Percentiles rank a stretch among this genome's conserved stretches.
phyloP scores from a whole-genome alignment of 2,888 invertebrate species.

The Lasius fuliginosus region DNA sequence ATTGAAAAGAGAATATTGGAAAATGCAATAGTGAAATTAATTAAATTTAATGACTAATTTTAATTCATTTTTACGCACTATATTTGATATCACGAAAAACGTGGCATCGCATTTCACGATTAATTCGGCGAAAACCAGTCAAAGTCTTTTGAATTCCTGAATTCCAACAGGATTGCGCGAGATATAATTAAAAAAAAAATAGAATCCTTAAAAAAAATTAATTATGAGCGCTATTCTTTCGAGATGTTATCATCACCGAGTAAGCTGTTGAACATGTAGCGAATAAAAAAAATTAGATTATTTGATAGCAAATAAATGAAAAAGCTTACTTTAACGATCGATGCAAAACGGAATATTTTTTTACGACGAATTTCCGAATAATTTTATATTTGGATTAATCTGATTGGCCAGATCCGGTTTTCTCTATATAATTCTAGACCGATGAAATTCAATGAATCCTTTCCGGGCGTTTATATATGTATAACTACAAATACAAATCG shows the following conservation, averaged over 20 bases:
- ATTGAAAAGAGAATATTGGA: not conserved
- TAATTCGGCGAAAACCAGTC: not conserved
- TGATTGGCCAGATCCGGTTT: not conserved
- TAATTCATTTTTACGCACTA: constrained; percentile 3
- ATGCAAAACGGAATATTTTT: not conserved
- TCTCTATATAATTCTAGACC: not conserved
- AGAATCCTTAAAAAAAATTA: not conserved
- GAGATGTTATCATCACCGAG: not conserved
- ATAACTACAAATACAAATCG: not conserved
- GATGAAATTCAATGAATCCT: not conserved
- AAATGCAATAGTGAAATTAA: not conserved
- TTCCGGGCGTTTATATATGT: not conserved
- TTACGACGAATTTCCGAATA: not conserved
- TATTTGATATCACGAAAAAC: not conserved
- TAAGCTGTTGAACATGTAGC: not conserved
- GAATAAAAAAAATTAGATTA: not conserved
- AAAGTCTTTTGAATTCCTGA: not conserved
- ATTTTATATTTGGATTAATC: not conserved
- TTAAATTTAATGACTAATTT: not conserved
- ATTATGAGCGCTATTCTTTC: not conserved
- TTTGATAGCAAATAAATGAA: not conserved
- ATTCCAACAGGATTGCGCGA: not conserved
- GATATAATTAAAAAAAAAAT: not conserved
- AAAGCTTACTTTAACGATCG: not conserved
- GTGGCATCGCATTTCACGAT: not conserved